Evolutionary conservation across 1,140 invertebrate species (phyloP).

Genomic region (Nylanderia fulva): DNA sequence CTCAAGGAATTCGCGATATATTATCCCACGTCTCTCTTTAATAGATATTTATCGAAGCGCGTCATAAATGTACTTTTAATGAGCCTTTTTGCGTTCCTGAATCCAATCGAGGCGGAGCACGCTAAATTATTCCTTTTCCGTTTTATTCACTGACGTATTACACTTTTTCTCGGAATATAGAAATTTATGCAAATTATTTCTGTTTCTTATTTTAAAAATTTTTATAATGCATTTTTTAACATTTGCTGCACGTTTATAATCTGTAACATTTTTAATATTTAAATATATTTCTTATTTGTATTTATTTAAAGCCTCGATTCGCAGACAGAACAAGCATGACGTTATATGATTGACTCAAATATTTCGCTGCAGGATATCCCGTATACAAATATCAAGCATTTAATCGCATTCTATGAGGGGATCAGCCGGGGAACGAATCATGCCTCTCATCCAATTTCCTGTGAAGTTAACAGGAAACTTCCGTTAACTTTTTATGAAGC

Average conservation of each 20-base stretch:
- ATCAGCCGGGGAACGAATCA: constrained; percentile 37
- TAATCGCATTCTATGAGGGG: background rate
- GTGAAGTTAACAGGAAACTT: constrained; percentile 76
- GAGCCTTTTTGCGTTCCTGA: constrained; percentile 22
- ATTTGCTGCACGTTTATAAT: background rate
- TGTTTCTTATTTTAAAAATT: background rate
- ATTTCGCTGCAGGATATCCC: background rate
- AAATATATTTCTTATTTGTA: too few species aligned
- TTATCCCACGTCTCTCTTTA: constrained; percentile 17
- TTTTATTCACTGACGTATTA: constrained; percentile 5
- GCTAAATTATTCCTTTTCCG: background rate
- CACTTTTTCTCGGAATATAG: background rate
- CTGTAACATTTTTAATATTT: too few species aligned
- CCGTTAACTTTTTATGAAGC: constrained; percentile 72
- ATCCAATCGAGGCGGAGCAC: background rate
- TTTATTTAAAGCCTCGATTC: too few species aligned
- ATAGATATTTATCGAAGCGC: constrained; percentile 35
- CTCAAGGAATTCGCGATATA: constrained; percentile 46
- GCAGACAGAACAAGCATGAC: too few species aligned
- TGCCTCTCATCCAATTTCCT: constrained; percentile 75
- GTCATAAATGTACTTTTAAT: constrained; percentile 24
- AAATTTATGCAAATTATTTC: background rate
- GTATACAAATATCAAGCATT: constrained; percentile 10
- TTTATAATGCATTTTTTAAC: background rate
- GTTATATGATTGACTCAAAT: background rate